Conservation (phyloP, 2,797 vertebrate genomes). For the Semaprochilodus insignis region DNA sequence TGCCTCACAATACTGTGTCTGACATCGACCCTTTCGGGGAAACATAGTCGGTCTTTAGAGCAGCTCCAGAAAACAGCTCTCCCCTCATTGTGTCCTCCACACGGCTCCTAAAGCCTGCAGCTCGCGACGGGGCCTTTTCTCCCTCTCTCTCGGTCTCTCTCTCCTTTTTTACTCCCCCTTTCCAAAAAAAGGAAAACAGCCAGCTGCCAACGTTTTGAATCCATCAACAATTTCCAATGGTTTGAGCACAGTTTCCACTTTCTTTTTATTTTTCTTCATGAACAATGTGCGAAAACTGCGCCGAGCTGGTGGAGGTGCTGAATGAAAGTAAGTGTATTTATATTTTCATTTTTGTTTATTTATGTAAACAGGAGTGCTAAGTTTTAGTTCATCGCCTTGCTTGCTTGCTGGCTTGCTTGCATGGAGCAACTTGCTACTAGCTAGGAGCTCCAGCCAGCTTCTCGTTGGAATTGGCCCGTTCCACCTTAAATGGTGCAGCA, state of each 20-base stretch:
- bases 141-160: conserved; percentile 26
- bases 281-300: conserved; percentile 99
- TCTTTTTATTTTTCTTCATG: conserved; percentile 76
- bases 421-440: too few relatives aligned
- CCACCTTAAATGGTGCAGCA: too few relatives aligned
- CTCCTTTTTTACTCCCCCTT: conserved; percentile 60
- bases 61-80: conserved; percentile 31
- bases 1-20: conserved; percentile 66
- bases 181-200: conserved; percentile 65
- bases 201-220: conserved; percentile 65
- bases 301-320: conserved; percentile 98
- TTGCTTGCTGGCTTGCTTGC: too few relatives aligned
- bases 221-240: conserved; percentile 82
- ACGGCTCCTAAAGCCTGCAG: conserved; percentile 71
- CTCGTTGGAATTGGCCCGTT: too few relatives aligned
- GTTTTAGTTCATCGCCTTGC: neutral
- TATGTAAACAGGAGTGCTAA: neutral
- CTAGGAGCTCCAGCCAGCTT: too few relatives aligned
- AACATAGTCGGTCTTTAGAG: conserved; percentile 55
- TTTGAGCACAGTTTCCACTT: conserved; percentile 79
- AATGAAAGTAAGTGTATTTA: conserved; percentile 93
- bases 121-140: conserved; percentile 68
- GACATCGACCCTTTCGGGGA: conserved; percentile 64
- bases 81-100: conserved; percentile 58
- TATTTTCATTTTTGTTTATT: conserved; percentile 35